phyloP scores from a whole-genome alignment of 2,113 vertebrate species.

The Nesogale talazaci region DNA sequence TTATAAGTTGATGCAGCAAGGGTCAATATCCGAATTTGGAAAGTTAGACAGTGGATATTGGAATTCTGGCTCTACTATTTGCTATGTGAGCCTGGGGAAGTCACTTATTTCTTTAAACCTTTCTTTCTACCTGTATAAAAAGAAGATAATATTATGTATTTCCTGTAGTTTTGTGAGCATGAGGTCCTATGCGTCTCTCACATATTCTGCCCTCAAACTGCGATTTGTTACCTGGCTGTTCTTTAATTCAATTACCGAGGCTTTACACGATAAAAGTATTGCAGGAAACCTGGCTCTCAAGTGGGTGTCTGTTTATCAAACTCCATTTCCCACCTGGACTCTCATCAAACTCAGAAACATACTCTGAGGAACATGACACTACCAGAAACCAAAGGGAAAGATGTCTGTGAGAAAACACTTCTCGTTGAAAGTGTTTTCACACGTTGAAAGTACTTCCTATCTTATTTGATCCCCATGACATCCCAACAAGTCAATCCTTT shows the following conservation, averaged over 20 bases:
- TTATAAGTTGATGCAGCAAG: background rate
- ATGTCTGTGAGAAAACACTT: background rate
- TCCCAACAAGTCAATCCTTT: slow-evolving; percentile 42
- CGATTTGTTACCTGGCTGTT: background rate
- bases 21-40: background rate
- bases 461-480: slow-evolving; percentile 33
- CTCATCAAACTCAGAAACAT: background rate
- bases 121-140: background rate
- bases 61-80: background rate
- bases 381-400: background rate
- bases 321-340: background rate
- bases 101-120: background rate
- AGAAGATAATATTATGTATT: background rate
- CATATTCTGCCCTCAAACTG: background rate
- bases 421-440: slow-evolving; percentile 32
- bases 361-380: background rate
- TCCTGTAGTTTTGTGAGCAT: background rate
- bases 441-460: slow-evolving; percentile 37
- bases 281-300: background rate
- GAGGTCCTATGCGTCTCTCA: background rate
- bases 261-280: background rate
- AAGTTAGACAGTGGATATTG: background rate
- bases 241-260: background rate
- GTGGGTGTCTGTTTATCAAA: background rate
- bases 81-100: too few relatives aligned